Percentiles rank a stretch among this genome's conserved stretches.
These are phyloP conservation scores for Agrochola circellaris DNA, from an alignment of 2,888 invertebrate species.

Conservation along the genomic window DNA sequence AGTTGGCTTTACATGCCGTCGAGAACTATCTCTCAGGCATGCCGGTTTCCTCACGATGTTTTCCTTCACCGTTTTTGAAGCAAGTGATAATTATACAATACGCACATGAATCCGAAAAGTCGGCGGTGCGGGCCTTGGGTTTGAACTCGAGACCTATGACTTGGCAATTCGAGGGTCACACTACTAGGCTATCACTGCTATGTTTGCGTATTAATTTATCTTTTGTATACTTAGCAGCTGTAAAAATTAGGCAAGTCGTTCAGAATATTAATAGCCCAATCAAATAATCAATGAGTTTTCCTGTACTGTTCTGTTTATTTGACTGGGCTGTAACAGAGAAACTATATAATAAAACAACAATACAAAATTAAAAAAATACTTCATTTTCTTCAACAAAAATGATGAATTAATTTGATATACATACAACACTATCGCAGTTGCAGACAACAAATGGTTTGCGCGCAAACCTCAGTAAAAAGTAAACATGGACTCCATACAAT, in stretches of 20 bases:
- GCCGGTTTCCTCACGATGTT: no score
- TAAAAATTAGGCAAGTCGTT: not conserved
- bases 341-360: conserved; percentile 30
- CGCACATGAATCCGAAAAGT: no score
- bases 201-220: not conserved
- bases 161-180: no score
- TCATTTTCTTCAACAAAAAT: conserved; percentile 41
- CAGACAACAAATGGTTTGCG: conserved; percentile 1
- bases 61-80: no score
- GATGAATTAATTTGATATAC: conserved; percentile 10
- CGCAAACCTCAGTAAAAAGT: conserved; percentile 31
- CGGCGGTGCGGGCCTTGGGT: no score
- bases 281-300: not conserved
- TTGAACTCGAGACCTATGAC: no score
- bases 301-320: not conserved
- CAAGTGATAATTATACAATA: no score
- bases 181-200: no score
- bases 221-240: not conserved
- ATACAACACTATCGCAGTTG: not conserved
- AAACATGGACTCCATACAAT: conserved; percentile 53
- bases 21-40: no score
- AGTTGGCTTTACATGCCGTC: no score
- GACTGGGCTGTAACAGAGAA: not conserved
- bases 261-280: not conserved
- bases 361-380: not conserved